Conservation (phyloP, 2,113 vertebrate species). For the Ceyx margarethae region DNA sequence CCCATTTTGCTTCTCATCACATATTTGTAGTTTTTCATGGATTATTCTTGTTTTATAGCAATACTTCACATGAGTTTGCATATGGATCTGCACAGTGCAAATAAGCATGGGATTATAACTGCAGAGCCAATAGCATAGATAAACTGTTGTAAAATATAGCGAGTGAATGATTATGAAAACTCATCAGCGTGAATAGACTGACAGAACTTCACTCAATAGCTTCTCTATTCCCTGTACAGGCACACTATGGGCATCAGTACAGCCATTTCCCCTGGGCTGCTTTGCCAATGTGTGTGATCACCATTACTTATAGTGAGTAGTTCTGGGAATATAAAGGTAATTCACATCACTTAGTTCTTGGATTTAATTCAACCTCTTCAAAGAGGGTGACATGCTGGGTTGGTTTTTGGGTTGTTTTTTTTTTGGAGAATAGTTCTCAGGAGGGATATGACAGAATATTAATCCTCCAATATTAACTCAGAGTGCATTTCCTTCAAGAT, state of each 20-base stretch:
- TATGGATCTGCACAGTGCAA: neutral
- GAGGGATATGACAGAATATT: neutral
- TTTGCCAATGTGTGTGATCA: neutral
- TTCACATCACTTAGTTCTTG: conserved; percentile 16
- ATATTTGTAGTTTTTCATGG: neutral
- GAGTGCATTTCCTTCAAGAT: neutral
- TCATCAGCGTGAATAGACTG: neutral
- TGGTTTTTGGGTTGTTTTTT: neutral
- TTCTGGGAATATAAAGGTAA: neutral
- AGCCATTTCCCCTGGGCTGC: neutral
- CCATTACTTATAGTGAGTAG: neutral
- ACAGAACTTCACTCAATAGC: neutral
- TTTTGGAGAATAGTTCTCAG: neutral
- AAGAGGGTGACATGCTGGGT: neutral
- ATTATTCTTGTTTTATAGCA: neutral
- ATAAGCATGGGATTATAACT: neutral
- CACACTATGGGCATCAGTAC: neutral
- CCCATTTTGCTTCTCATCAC: neutral
- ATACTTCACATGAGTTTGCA: neutral
- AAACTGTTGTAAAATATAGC: neutral
- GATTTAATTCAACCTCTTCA: conserved; percentile 28
- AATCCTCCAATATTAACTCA: neutral
- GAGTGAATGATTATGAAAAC: neutral
- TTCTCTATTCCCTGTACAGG: neutral
- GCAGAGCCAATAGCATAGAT: neutral